These are phyloP conservation scores for Lordiphosa clarofinis DNA, from an alignment of 1,140 invertebrate genomes.

Conservation along the genomic window DNA sequence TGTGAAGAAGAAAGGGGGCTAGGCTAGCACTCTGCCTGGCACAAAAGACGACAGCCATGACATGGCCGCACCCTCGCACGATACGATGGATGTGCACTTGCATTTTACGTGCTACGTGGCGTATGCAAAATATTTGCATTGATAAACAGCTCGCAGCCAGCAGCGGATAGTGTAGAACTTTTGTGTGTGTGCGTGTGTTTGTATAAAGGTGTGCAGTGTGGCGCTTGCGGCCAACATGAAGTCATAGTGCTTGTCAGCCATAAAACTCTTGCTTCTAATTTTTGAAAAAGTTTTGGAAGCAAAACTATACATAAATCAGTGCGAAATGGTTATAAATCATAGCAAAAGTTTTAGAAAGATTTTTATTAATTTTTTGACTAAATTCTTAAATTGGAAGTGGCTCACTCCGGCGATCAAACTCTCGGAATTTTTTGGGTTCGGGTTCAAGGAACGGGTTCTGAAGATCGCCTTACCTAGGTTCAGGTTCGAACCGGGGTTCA, in stretches of 20 bases:
- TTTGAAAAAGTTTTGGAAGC: not conserved
- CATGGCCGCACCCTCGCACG: conserved; percentile 13
- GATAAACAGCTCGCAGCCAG: conserved; percentile 65
- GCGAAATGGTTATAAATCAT: not conserved
- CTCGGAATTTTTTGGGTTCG: too few relatives aligned
- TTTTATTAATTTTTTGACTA: too few relatives aligned
- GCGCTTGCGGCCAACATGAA: conserved; percentile 25
- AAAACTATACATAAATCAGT: not conserved
- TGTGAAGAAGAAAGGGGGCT: conserved; percentile 1
- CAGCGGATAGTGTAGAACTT: conserved; percentile 3
- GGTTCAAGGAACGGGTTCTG: too few relatives aligned
- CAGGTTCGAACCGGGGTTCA: too few relatives aligned
- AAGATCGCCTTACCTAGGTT: too few relatives aligned
- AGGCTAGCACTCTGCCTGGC: conserved; percentile 14
- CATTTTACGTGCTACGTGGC: conserved; percentile 75
- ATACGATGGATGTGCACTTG: conserved; percentile 65
- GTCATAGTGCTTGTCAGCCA: conserved; percentile 21
- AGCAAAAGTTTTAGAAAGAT: not conserved
- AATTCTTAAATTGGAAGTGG: too few relatives aligned
- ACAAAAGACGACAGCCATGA: conserved; percentile 50
- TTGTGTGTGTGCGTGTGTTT: conserved; percentile 15
- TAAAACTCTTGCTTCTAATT: conserved; percentile 18
- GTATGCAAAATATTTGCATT: conserved; percentile 77
- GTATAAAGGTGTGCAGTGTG: not conserved
- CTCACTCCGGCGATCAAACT: too few relatives aligned